Evolutionary conservation across 2,113 vertebrate genomes (phyloP).

Genomic region (Philantomba maxwellii): DNA sequence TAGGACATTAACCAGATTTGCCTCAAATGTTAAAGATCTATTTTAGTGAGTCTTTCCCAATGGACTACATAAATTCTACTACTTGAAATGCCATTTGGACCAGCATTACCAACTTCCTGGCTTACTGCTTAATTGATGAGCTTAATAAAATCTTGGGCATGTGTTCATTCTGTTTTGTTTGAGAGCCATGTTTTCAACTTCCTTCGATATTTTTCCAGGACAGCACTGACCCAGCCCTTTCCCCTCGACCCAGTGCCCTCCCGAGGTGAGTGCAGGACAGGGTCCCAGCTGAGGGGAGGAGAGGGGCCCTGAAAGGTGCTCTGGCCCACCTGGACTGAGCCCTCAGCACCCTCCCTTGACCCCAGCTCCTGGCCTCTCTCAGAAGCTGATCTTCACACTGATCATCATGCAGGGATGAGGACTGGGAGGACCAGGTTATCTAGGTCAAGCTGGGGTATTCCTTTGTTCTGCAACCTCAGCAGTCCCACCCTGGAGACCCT

Average conservation of each 20-base stretch:
- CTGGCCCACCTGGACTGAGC: background rate
- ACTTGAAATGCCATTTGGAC: background rate
- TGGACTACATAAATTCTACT: background rate
- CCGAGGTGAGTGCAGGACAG: background rate
- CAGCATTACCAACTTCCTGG: background rate
- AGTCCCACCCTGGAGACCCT: too few relatives aligned
- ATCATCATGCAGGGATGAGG: too few relatives aligned
- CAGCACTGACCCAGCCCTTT: background rate
- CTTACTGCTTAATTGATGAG: background rate
- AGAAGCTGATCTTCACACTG: background rate
- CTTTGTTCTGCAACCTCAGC: background rate
- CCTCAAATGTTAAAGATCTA: background rate
- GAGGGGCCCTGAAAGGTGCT: background rate
- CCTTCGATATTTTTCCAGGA: background rate
- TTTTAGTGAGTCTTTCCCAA: background rate
- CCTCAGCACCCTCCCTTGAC: fast-evolving
- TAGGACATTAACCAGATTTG: background rate
- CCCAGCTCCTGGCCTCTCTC: background rate
- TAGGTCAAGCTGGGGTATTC: background rate
- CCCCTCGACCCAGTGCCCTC: background rate
- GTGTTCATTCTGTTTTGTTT: background rate
- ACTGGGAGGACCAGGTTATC: fast-evolving
- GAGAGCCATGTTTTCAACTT: background rate
- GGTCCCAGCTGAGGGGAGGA: background rate
- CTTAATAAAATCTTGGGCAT: background rate